Percentiles rank a stretch among this genome's conserved stretches.
These are phyloP conservation scores for Drepanosiphum platanoidis DNA, from an alignment of 2,888 invertebrate genomes.

Conservation along the genomic window DNA sequence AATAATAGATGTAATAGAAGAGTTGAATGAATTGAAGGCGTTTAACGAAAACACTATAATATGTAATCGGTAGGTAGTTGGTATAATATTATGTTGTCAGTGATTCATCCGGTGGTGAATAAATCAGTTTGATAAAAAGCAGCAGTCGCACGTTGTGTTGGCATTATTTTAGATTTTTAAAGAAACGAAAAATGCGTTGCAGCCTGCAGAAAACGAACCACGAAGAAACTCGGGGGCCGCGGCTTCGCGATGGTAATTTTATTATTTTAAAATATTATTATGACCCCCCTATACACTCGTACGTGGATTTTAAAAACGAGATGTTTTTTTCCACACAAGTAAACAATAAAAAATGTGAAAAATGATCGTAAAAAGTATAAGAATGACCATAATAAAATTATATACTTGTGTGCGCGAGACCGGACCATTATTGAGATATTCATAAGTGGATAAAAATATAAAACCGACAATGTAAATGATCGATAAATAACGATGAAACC, in stretches of 20 bases:
- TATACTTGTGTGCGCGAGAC: no score
- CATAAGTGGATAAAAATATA: background rate
- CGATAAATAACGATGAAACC: background rate
- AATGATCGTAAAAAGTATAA: no score
- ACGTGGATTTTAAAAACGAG: no score
- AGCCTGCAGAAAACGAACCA: background rate
- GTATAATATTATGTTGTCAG: background rate
- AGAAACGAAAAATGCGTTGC: background rate
- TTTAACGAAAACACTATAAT: background rate
- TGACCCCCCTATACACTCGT: no score
- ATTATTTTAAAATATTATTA: no score
- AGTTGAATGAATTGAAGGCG: background rate
- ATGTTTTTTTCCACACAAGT: no score
- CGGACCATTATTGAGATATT: no score
- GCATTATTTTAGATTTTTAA: background rate
- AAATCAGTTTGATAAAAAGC: background rate
- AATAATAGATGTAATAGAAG: background rate
- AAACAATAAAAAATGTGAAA: no score
- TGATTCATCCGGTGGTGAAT: background rate
- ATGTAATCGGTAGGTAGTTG: background rate
- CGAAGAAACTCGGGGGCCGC: no score
- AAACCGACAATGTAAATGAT: background rate
- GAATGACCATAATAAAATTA: no score
- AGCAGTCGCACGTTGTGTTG: background rate
- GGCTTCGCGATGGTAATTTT: no score